These are phyloP conservation scores for Orius insidiosus DNA, from an alignment of 1,140 invertebrate species.

Conservation along the genomic window DNA sequence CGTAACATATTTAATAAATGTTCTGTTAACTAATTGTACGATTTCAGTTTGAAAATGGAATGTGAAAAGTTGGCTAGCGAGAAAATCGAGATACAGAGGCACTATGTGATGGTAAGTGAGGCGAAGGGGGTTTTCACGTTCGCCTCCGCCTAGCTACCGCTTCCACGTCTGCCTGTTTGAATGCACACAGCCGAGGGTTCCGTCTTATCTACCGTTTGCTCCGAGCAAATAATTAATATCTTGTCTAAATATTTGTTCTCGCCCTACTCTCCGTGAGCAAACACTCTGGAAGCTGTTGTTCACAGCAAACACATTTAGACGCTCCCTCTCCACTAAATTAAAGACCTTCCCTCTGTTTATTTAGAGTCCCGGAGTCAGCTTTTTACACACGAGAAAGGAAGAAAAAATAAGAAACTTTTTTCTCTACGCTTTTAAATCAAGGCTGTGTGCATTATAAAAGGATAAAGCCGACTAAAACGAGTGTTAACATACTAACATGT, in stretches of 20 bases:
- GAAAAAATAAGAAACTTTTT: too few relatives aligned
- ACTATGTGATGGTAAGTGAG: slow-evolving; percentile 90
- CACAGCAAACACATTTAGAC: slow-evolving; percentile 7
- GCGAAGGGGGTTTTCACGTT: slow-evolving; percentile 11
- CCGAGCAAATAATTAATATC: slow-evolving; percentile 8
- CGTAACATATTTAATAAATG: too few relatives aligned
- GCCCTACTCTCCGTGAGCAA: slow-evolving; percentile 3
- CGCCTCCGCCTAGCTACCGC: slow-evolving; percentile 4
- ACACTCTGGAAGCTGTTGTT: slow-evolving; percentile 4
- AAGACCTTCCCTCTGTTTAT: background rate
- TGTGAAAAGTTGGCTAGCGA: slow-evolving; percentile 87
- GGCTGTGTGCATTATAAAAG: too few relatives aligned
- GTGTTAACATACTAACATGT: too few relatives aligned
- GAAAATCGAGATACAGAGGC: slow-evolving; percentile 95
- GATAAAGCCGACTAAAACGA: too few relatives aligned
- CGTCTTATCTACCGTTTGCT: slow-evolving; percentile 6
- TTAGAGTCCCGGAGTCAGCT: background rate
- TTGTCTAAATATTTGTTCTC: slow-evolving; percentile 3
- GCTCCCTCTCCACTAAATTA: background rate
- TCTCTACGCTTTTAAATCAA: too few relatives aligned
- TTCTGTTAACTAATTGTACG: too few relatives aligned
- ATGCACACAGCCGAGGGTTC: background rate
- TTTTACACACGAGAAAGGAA: too few relatives aligned
- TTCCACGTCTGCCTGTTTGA: slow-evolving; percentile 3
- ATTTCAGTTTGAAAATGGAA: slow-evolving; percentile 25